These are phyloP conservation scores for Lagenorhynchus albirostris DNA, from an alignment of 2,113 vertebrate species.

Conservation along the genomic window DNA sequence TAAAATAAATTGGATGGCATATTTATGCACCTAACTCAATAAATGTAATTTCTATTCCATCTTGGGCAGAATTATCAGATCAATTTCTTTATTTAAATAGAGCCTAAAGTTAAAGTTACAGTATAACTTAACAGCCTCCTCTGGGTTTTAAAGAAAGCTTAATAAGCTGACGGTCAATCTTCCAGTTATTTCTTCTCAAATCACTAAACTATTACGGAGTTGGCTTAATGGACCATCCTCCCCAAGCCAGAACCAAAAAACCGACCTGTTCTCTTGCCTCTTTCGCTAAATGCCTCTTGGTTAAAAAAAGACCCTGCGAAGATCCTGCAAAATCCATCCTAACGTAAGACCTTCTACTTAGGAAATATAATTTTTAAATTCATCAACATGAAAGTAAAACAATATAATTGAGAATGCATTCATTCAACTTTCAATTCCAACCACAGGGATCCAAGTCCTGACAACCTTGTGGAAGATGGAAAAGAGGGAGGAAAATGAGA, in stretches of 20 bases:
- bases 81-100: background rate
- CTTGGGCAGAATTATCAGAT: background rate
- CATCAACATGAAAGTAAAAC: background rate
- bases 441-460: background rate
- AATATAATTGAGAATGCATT: background rate
- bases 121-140: background rate
- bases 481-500: background rate
- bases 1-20: background rate
- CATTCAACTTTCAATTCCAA: background rate
- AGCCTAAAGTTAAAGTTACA: slow-evolving; percentile 23
- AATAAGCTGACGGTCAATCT: background rate
- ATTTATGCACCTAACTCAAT: background rate
- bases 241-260: background rate
- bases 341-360: background rate
- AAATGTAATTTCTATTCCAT: slow-evolving; percentile 1
- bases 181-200: slow-evolving; percentile 12
- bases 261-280: background rate
- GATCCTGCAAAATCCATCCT: background rate
- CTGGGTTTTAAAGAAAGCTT: background rate
- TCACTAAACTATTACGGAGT: slow-evolving; percentile 1
- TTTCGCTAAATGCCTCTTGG: background rate
- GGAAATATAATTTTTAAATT: background rate
- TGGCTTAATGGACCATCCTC: background rate
- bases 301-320: background rate
- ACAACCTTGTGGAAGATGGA: background rate